phyloP scores from a whole-genome alignment of 2,113 vertebrate genomes.

The Neotragus pygmaeus region DNA sequence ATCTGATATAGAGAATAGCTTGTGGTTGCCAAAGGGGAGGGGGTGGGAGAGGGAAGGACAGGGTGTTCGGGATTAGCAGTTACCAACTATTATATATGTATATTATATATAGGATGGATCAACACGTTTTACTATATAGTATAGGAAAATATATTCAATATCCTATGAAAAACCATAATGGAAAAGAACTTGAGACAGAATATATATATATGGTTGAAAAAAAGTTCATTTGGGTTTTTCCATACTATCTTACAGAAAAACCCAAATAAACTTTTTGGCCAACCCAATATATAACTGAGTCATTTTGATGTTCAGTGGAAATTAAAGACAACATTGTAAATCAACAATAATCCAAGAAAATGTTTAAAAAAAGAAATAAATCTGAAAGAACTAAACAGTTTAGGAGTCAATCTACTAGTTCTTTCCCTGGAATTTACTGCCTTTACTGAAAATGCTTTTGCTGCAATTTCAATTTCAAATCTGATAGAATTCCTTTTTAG shows the following conservation, averaged over 20 bases:
- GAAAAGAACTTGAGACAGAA: background rate
- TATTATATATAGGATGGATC: background rate
- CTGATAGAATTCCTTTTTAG: background rate
- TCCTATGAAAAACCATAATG: background rate
- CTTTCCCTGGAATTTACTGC: background rate
- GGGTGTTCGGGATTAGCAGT: background rate
- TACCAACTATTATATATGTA: background rate
- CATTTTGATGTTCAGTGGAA: background rate
- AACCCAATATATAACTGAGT: background rate
- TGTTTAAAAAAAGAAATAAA: background rate
- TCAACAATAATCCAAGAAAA: background rate
- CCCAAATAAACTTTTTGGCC: background rate
- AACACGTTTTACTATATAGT: background rate
- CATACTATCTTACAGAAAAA: background rate
- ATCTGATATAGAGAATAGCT: background rate
- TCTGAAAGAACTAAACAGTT: background rate
- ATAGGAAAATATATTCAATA: background rate
- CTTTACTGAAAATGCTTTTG: background rate
- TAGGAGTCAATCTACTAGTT: background rate
- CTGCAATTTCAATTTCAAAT: background rate
- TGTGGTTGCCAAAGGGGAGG: background rate
- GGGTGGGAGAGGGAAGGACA: background rate
- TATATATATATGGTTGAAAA: background rate
- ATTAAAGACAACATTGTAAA: background rate
- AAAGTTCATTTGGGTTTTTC: background rate